These are phyloP conservation scores for Laothoe populi DNA, from an alignment of 2,888 invertebrate genomes.

Conservation along the genomic window DNA sequence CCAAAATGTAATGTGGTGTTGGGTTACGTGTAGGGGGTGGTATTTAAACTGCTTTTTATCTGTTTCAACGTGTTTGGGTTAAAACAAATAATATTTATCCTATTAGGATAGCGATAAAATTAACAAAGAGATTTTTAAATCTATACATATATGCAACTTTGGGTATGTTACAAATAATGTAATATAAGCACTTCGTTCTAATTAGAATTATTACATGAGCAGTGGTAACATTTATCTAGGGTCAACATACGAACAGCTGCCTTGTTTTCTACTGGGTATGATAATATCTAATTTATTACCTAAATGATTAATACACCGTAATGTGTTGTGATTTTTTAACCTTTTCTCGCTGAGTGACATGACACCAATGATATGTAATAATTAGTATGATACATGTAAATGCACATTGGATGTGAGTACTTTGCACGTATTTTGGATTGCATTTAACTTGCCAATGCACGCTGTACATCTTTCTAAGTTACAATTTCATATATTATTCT, in stretches of 20 bases:
- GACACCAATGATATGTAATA: background rate
- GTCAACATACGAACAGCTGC: conserved; percentile 59
- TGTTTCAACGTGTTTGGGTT: conserved; percentile 30
- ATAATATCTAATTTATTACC: conserved; percentile 59
- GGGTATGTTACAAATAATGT: conserved; percentile 3
- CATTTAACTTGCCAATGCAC: background rate
- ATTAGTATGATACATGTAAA: background rate
- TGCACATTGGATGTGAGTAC: background rate
- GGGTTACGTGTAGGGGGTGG: conserved; percentile 56
- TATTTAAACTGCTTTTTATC: conserved; percentile 49
- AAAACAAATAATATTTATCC: background rate
- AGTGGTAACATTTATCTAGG: conserved; percentile 60
- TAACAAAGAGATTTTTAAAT: too few relatives aligned
- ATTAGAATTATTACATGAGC: conserved; percentile 48
- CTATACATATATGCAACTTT: background rate
- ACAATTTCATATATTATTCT: too few relatives aligned
- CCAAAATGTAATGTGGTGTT: conserved; percentile 56
- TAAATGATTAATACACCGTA: conserved; percentile 33
- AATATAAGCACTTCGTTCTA: conserved; percentile 44
- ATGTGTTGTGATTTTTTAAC: conserved; percentile 30
- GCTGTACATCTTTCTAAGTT: background rate
- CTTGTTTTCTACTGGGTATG: conserved; percentile 50
- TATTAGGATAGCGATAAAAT: too few relatives aligned
- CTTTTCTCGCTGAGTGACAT: background rate
- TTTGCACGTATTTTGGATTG: background rate